Base-by-base conservation (phyloP, 2,113 vertebrate genomes). In the Leucoraja erinaceus region DNA sequence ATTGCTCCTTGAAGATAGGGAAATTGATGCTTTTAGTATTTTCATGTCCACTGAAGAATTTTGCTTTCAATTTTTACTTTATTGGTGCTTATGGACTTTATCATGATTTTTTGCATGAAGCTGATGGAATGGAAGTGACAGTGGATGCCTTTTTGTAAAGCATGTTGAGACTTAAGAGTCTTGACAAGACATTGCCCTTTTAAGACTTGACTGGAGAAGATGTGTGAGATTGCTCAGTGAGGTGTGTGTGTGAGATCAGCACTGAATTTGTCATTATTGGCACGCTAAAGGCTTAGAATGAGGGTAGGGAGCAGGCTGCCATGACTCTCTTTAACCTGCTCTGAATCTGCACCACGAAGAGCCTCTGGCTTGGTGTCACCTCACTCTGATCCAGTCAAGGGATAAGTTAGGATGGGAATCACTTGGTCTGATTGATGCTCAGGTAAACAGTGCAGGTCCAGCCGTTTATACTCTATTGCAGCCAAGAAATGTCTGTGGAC, bases 391-490 rank as follows among this genome's bases (percentile, higher is more conserved):
- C n/a, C 14, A 31, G 83, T 31, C 63, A 31, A 31, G 20, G 14
- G 25, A 63, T 61, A 11, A 16, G 59, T 88, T 88, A 63, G 12
- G 59, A n/a, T 88, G 56, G 0, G 31, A 88, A 31, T 88, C 5
- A 28, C n/a, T 88, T 31, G 83, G 28, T 88, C 59, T 63, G 83
- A 88, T 84, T 61, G 54, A 81, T 47, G 79, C 59, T 88, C 59
- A 7, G 83, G 28, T 63, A 88, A 88, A 63, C 59, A n/a, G 11
- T 63, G 28, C 11, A 63, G 47, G 54, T 59, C 8, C 79, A 4
- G 28, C 56, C 59, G 12, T 86, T 86, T 61, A 5, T 63, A 16
- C 28, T n/a, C 12, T 16, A 63, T 18, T 63, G 59, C 12, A 14
- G 54, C 28, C 54, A 14, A 54, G 81, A 61, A 63, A 88, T 63